Percentiles rank a stretch among this genome's conserved stretches.
Evolutionary conservation across 2,113 vertebrate genomes (phyloP).

Genomic region (crab-eating macaque (Macaca fascicularis)): T2T-MFA8v1.1 NC_088391.1:37728001-37728500

Average conservation of each 20-base stretch:
- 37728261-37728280: neutral
- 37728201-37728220: constrained; percentile 69
- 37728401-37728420: neutral
- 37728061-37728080: constrained; percentile 83
- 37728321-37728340: neutral
- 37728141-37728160: constrained; percentile 82
- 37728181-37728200: constrained; percentile 65
- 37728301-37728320: neutral
- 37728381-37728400: neutral
- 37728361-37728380: neutral
- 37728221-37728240: neutral
- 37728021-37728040: constrained; percentile 99
- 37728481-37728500: neutral
- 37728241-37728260: neutral
- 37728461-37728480: too few species aligned
- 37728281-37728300: constrained; percentile 13
- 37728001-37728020: constrained; percentile 99
- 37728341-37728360: neutral
- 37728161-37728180: constrained; percentile 78
- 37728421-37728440: neutral
- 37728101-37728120: constrained; percentile 73
- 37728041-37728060: constrained; percentile 96
- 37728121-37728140: constrained; percentile 66
- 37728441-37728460: neutral
- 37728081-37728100: constrained; percentile 83